Base-by-base conservation (phyloP, 2,888 invertebrate species). In the Proisotoma minuta region DNA sequence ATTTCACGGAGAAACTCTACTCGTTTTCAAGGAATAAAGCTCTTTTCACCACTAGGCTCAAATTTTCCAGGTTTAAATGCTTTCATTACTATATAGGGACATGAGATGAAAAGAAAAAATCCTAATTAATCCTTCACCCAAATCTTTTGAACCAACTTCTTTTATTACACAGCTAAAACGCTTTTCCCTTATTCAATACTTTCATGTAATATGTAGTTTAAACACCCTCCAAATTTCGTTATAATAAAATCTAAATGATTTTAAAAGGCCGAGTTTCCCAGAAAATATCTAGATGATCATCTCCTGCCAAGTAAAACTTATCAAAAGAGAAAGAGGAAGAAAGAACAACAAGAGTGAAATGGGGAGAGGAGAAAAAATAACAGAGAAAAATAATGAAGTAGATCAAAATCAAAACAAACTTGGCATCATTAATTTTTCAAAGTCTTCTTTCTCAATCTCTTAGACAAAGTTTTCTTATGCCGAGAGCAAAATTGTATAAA, bases 361-460 rank as follows among this genome's bases (percentile, higher is more conserved):
- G 43, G 43, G 26, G 12, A 26, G 50, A 26, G 24, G 24, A 23
- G 40, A 50, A 27, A 26, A 18, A 18, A n/a, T n/a, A n/a, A 26
- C 15, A 18, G 12, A 59, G 56, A 57, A 60, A 63, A 59, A 68
- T 57, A 65, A 60, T 65, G 68, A 65, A 68, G 51, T 49, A 68
- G 65, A 68, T 68, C 68, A 68, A 68, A 68, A 68, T 68, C 68
- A 68, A 68, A 68, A 65, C 61, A 68, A 63, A 68, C 65, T 65
- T 65, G 63, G 65, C 68, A 68, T 68, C 68, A 68, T 65, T 68
- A 68, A 68, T 68, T 65, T 68, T 68, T 65, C 63, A 68, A 63
- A 58, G 54, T 64, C 60, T 65, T 56, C 57, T 24, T 20, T 40
- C 34, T 40, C 49, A 2, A 24, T 24, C 50, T 29, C 50, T 50